Evolutionary conservation across 2,888 invertebrate genomes (phyloP).

Genomic region (Caenorhabditis becei): DNA sequence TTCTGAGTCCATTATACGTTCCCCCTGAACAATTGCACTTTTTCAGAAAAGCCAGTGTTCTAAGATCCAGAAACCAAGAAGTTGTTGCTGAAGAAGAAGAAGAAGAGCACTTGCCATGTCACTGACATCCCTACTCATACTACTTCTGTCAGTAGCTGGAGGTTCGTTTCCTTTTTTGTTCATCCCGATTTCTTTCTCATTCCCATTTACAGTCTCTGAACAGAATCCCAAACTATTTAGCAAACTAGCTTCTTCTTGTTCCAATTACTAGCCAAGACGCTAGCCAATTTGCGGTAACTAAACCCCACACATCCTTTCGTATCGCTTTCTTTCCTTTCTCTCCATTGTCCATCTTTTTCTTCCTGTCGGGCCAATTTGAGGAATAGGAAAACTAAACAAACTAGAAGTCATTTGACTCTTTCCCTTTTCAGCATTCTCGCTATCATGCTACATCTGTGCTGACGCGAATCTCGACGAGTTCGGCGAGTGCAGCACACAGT

Average conservation of each 20-base stretch:
- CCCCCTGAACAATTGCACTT: not conserved
- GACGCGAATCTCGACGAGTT: constrained; percentile 73
- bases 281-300: not conserved
- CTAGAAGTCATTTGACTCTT: not conserved
- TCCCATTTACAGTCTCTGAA: no score
- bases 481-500: constrained; percentile 75
- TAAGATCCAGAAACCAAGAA: no score
- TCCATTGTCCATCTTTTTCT: not conserved
- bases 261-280: not conserved
- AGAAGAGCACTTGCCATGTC: constrained; percentile 15
- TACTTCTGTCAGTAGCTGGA: constrained; percentile 10
- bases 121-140: constrained; percentile 31
- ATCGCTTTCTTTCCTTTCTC: not conserved
- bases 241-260: no score
- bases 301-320: not conserved
- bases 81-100: not conserved
- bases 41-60: not conserved
- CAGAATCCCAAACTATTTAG: no score
- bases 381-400: not conserved
- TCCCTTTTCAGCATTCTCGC: constrained; percentile 34
- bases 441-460: constrained; percentile 76
- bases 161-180: constrained; percentile 26
- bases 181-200: not conserved
- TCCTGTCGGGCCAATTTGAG: not conserved
- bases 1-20: not conserved